Conservation (phyloP, 2,113 vertebrate genomes). For the Puntigrus tetrazona region DNA sequence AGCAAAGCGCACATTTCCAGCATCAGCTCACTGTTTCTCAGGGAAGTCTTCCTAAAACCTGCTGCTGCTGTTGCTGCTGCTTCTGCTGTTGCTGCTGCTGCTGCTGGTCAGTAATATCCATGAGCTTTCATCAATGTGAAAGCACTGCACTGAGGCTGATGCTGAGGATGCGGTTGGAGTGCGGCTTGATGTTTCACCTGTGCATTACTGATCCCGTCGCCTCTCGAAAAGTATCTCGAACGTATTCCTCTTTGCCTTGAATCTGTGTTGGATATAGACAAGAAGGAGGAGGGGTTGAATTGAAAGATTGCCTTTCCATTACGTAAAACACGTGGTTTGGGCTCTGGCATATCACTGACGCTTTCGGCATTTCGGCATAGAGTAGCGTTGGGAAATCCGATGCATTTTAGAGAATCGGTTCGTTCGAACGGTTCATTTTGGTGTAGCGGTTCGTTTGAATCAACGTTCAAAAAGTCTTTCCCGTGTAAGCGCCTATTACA, state of each 20-base stretch:
- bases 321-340: conserved; percentile 90
- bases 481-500: too few species aligned
- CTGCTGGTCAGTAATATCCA: conserved; percentile 59
- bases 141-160: conserved; percentile 71
- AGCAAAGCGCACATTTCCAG: conserved; percentile 73
- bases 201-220: conserved; percentile 65
- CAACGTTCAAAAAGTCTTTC: neutral
- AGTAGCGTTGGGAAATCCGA: conserved; percentile 31
- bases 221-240: conserved; percentile 64
- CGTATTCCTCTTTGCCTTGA: conserved; percentile 78
- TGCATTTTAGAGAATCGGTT: conserved; percentile 18
- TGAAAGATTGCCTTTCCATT: conserved; percentile 86
- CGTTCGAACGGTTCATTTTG: neutral
- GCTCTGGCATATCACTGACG: conserved; percentile 81
- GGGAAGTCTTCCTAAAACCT: conserved; percentile 72
- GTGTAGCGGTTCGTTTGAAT: conserved; percentile 13
- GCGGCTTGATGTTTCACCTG: conserved; percentile 60
- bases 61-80: conserved; percentile 65
- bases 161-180: conserved; percentile 58
- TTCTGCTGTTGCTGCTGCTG: conserved; percentile 59
- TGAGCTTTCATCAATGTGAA: conserved; percentile 66
- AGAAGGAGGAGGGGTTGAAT: conserved; percentile 83
- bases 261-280: conserved; percentile 74
- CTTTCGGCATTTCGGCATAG: conserved; percentile 58
- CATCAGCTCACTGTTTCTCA: conserved; percentile 75